A percentile compares a stretch with the other conserved stretches of the same genome.
Evolutionary conservation across 2,888 invertebrate species (phyloP).

Genomic region (Molanna angustata): DNA sequence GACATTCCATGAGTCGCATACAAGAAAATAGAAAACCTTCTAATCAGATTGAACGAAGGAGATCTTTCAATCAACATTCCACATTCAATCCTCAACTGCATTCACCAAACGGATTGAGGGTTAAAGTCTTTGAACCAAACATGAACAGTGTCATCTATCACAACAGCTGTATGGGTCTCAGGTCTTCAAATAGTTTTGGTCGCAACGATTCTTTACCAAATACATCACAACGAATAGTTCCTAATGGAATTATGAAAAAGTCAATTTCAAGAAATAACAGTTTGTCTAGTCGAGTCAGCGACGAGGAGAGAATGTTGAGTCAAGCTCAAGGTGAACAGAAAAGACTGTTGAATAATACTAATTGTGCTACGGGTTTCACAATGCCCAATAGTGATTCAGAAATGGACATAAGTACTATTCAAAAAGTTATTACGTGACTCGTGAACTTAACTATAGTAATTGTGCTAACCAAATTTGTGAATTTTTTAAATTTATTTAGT

Average conservation of each 20-base stretch:
- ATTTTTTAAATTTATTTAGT: too few species aligned
- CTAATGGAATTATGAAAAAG: slow-evolving; percentile 9
- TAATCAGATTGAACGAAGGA: background rate
- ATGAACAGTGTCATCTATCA: slow-evolving; percentile 13
- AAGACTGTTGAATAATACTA: slow-evolving; percentile 23
- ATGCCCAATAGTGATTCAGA: too few species aligned
- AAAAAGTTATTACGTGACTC: too few species aligned
- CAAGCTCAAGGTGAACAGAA: slow-evolving; percentile 18
- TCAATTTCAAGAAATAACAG: slow-evolving; percentile 17
- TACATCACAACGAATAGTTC: slow-evolving; percentile 2
- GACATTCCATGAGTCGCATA: slow-evolving; percentile 10
- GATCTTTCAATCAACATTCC: slow-evolving; percentile 5
- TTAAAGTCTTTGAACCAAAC: slow-evolving; percentile 15
- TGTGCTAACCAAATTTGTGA: too few species aligned
- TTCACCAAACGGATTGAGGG: slow-evolving; percentile 19
- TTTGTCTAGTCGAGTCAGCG: slow-evolving; percentile 19
- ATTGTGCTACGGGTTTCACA: too few species aligned
- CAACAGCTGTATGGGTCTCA: slow-evolving; percentile 11
- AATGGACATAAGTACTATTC: too few species aligned
- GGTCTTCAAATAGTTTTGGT: slow-evolving; percentile 9
- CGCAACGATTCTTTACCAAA: background rate
- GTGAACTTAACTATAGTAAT: too few species aligned
- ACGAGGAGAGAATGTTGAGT: slow-evolving; percentile 24
- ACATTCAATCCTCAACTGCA: slow-evolving; percentile 12
- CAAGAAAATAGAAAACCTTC: slow-evolving; percentile 6